Conservation (phyloP, 2,797 vertebrate genomes). For the Liparis tanakae region DNA sequence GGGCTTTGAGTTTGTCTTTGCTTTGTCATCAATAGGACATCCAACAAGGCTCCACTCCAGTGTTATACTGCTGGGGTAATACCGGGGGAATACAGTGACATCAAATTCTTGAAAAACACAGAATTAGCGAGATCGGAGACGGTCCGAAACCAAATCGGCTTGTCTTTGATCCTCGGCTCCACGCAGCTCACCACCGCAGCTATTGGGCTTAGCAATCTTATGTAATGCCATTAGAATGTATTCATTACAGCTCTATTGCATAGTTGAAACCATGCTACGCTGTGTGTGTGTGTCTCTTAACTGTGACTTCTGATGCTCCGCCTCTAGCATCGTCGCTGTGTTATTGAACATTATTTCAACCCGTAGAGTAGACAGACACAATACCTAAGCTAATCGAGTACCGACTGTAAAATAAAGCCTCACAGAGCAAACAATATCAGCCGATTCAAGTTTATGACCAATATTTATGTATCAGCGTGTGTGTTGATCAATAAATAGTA, state of each 20-base stretch:
- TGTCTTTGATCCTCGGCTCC: constrained; percentile 55
- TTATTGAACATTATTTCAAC: not conserved
- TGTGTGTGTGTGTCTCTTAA: constrained; percentile 8
- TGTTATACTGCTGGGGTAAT: constrained; percentile 26
- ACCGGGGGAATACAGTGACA: constrained; percentile 18
- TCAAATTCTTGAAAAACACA: constrained; percentile 66
- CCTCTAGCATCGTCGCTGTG: not conserved
- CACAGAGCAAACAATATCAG: not conserved
- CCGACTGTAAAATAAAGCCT: not conserved
- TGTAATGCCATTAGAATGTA: constrained; percentile 73
- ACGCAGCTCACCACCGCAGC: constrained; percentile 52
- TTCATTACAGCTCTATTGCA: constrained; percentile 73
- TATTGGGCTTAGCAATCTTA: constrained; percentile 66
- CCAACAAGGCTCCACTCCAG: constrained; percentile 15
- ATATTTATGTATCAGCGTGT: not conserved
- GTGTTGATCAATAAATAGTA: not conserved
- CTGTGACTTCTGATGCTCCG: not conserved
- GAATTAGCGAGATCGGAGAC: constrained; percentile 47
- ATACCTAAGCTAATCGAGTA: not conserved
- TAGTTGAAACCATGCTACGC: constrained; percentile 60
- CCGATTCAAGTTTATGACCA: not conserved
- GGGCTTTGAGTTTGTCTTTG: constrained; percentile 54
- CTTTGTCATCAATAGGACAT: constrained; percentile 63
- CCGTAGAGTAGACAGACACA: not conserved
- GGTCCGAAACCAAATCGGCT: constrained; percentile 48